These are phyloP conservation scores for Drosophila eugracilis DNA, from an alignment of 1,140 invertebrate genomes.

Conservation along the genomic window DNA sequence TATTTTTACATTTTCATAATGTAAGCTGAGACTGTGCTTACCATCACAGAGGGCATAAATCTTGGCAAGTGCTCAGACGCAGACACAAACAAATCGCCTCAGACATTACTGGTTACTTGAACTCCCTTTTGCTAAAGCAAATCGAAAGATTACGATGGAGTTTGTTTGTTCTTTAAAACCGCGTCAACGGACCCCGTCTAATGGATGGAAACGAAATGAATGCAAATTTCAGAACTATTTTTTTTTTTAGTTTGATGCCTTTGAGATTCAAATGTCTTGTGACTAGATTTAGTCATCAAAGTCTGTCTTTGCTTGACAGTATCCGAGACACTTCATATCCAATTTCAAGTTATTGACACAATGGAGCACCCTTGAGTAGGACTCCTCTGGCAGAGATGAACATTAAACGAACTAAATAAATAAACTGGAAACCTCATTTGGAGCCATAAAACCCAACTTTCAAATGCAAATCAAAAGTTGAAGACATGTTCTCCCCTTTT, in stretches of 20 bases:
- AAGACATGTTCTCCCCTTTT: slow-evolving; percentile 12
- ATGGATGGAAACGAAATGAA: slow-evolving; percentile 39
- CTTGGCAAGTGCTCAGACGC: slow-evolving; percentile 44
- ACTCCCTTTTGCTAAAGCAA: slow-evolving; percentile 31
- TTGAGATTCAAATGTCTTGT: slow-evolving; percentile 14
- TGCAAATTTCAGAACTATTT: slow-evolving; percentile 46
- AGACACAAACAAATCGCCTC: slow-evolving; percentile 70
- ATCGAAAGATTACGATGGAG: slow-evolving; percentile 38
- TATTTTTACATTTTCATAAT: slow-evolving; percentile 38
- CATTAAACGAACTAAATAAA: slow-evolving; percentile 35
- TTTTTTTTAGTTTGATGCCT: neutral
- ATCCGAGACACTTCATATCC: slow-evolving; percentile 45
- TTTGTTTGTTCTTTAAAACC: slow-evolving; percentile 29
- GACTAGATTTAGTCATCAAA: slow-evolving; percentile 14
- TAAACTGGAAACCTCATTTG: slow-evolving; percentile 34
- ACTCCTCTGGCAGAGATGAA: slow-evolving; percentile 1
- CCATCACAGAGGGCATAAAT: slow-evolving; percentile 61
- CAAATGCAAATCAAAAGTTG: slow-evolving; percentile 30
- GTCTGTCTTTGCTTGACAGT: slow-evolving; percentile 5
- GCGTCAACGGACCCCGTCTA: slow-evolving; percentile 4
- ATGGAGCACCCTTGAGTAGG: slow-evolving; percentile 43
- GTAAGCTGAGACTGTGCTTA: slow-evolving; percentile 21
- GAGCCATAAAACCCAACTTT: slow-evolving; percentile 36
- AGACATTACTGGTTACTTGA: slow-evolving; percentile 43
- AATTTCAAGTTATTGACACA: slow-evolving; percentile 65